Conservation (phyloP, 2,113 vertebrate genomes). For the Machaerirhynchus nigripectus region DNA sequence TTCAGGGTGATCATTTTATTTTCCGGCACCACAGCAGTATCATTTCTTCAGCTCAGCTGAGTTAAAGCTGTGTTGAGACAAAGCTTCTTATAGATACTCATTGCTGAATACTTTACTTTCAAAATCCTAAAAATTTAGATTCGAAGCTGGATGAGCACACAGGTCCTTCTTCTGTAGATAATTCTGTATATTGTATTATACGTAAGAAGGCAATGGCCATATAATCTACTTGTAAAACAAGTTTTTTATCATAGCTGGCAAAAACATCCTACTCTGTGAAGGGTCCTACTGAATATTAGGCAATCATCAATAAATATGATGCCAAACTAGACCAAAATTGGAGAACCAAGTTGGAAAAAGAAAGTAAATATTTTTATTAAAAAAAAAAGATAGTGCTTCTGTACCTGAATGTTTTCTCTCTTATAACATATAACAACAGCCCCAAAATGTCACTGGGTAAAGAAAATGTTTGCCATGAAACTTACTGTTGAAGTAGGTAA, state of each 20-base stretch:
- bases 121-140: neutral
- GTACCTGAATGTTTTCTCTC: neutral
- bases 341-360: neutral
- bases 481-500: neutral
- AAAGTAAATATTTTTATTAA: neutral
- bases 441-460: neutral
- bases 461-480: neutral
- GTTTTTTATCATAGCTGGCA: neutral
- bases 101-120: neutral
- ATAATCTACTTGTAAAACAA: neutral
- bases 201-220: neutral
- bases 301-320: neutral
- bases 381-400: neutral
- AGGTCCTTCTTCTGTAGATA: neutral
- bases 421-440: neutral
- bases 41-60: neutral
- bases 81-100: neutral
- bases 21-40: neutral
- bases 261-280: neutral
- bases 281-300: neutral
- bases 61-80: neutral
- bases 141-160: neutral
- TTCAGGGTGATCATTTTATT: neutral
- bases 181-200: neutral
- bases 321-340: neutral